Evolutionary conservation across 2,888 invertebrate species (phyloP).

Genomic region (Epicampocera succincta): DNA sequence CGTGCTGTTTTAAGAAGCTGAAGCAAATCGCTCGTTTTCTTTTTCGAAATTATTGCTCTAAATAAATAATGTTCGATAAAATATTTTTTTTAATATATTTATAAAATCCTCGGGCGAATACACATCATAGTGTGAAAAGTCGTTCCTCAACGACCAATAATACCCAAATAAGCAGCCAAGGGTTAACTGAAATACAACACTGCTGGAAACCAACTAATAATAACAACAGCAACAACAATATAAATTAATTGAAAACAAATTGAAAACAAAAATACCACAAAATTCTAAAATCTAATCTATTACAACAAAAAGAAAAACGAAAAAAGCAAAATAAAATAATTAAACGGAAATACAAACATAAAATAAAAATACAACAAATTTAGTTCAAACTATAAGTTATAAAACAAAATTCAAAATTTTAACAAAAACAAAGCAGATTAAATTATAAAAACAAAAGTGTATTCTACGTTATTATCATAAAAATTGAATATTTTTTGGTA

Average conservation of each 20-base stretch:
- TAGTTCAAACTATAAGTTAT: constrained; percentile 60
- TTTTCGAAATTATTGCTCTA: no score
- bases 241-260: constrained; percentile 64
- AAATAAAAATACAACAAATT: constrained; percentile 47
- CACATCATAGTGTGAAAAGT: background rate
- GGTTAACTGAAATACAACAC: constrained; percentile 60
- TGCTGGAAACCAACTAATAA: constrained; percentile 61
- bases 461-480: constrained; percentile 77
- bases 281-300: constrained; percentile 65
- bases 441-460: constrained; percentile 76
- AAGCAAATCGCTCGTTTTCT: no score
- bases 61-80: no score
- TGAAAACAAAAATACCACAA: constrained; percentile 65
- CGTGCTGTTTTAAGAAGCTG: no score
- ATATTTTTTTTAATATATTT: no score
- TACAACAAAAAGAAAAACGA: constrained; percentile 47
- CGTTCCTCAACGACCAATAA: background rate
- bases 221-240: constrained; percentile 53
- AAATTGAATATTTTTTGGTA: constrained; percentile 58
- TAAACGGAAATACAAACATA: constrained; percentile 56
- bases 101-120: no score
- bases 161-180: constrained; percentile 22
- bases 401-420: constrained; percentile 78
- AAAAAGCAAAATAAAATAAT: constrained; percentile 48
- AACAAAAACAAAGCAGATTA: constrained; percentile 74